Base-by-base conservation (phyloP, 2,888 invertebrate genomes). In the Geophilus truncorum region DNA sequence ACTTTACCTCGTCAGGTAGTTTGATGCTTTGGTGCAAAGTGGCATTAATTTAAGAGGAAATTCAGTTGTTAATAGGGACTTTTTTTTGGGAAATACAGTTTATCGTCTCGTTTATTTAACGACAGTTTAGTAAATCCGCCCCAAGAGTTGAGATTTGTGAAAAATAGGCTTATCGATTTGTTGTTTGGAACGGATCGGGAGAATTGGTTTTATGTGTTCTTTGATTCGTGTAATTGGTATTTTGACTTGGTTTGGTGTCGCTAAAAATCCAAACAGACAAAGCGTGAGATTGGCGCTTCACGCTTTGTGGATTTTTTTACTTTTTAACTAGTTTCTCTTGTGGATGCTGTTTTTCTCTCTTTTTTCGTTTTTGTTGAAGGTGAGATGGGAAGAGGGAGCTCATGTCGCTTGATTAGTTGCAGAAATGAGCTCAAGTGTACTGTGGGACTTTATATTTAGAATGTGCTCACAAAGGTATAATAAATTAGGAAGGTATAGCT, bases 171-270 rank as follows among this genome's bases (percentile, higher is more conserved):
- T 57, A 57, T 57, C 57, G 57, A 57, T 57, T 57, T 57, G 18
- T 57, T 57, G 18, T 57, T 57, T n/a, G 7, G 57, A 57, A 57
- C 18, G 57, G 18, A 57, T 57, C 18, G 57, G 57, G 18, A 21
- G 18, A 57, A 57, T 21, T 57, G 57, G 57, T 57, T 57, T 57
- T 57, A 23, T 57, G 57, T 57, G 57, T 18, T 57, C 57, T 57
- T 57, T 57, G 57, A 57, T 57, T 57, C 57, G 57, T 57, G 57
- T 57, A 57, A 57, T 57, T 57, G 57, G 57, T 57, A 57, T 57
- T 57, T 57, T 57, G 57, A 57, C 57, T 57, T 21, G 23, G 21
- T 18, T 57, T 57, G 57, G 57, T 57, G 57, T 57, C 18, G 23
- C 57, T 57, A 57, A 57, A 57, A 57, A 57, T 57, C 57, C 57